Conservation (phyloP, 2,797 vertebrate species). For the Zalophus californianus region DNA sequence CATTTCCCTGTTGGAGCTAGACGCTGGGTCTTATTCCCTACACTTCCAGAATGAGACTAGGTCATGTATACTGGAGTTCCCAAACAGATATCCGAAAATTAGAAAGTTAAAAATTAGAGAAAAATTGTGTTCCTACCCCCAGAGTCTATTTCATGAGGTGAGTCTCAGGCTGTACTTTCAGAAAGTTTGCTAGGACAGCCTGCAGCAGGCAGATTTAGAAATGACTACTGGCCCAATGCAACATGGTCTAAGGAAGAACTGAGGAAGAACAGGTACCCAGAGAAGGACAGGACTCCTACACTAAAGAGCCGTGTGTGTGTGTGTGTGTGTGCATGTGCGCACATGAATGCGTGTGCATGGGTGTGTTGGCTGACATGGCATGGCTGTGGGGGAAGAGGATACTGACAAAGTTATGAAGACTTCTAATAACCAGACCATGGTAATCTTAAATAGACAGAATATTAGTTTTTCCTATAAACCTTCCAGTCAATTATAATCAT, state of each 20-base stretch:
- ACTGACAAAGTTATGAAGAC: not conserved
- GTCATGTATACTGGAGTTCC: not conserved
- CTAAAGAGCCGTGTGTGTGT: not conserved
- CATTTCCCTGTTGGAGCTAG: not conserved
- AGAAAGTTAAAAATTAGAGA: not conserved
- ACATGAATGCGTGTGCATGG: accelerated
- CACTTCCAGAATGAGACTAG: not conserved
- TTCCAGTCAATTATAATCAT: not conserved
- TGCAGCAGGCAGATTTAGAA: not conserved
- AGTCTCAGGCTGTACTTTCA: not conserved
- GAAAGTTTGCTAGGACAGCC: not conserved
- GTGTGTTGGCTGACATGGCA: not conserved
- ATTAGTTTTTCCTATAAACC: not conserved
- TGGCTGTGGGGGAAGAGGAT: not conserved
- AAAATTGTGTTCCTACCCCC: not conserved
- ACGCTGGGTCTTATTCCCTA: not conserved
- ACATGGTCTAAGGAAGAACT: not conserved
- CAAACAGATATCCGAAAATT: not conserved
- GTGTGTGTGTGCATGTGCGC: not conserved
- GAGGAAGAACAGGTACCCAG: not conserved
- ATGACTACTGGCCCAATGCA: not conserved
- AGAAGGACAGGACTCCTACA: not conserved
- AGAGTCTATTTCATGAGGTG: not conserved
- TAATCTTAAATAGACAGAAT: not conserved
- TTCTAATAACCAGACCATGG: not conserved